Evolutionary conservation across 1,140 invertebrate species (phyloP), one percentile per base, ranked within the genome.

Genomic region (Ditylenchus dipsaci): DNA sequence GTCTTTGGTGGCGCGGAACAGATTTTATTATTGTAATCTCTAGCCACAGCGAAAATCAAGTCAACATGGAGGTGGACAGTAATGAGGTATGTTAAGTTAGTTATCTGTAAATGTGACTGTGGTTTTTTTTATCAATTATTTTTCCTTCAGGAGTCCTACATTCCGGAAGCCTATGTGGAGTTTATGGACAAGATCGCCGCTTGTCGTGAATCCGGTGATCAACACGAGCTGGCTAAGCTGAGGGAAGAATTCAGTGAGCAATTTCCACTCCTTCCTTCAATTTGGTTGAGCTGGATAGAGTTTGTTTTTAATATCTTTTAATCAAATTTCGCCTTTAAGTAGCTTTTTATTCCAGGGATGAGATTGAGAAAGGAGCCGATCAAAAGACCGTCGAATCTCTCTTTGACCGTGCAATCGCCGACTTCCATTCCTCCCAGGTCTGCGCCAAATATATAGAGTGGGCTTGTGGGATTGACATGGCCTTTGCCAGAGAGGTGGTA

Each of bases 211-310:
- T 17, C 64, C 1, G 64, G 29, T 3, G 47, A 30, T 3, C 38
- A 59, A n/a, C 23, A 59, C 5, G 53, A 65, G 17, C 38, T 29
- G 17, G 19, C 17, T 29, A 53, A 53, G 15, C 8, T 26, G n/a
- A 38, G 19, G 26, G 66, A 68, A 29, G 27, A 68, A 29, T 68
- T 68, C 43, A 33, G 30, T 19, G 15, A 17, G n/a, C 62, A 21
- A 45, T 68, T 65, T 29, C 61, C 66, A 21, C 26, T 66, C 15
- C 30, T 68, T 33, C 62, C 66, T 21, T 13, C 17, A 1, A n/a
- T 68, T 15, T 68, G 66, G 66, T 1, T 67, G 38, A 61, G 33
- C 7, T 68, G 66, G 62, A 68, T 68, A 15, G 49, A 68, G 66
- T 68, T 9, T 67, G 66, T 67, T 26, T 38, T 27, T 66, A 30